A percentile compares a stretch with the other conserved stretches of the same genome.
These are phyloP conservation scores for Linepithema humile DNA, from an alignment of 1,140 invertebrate species.

Conservation along the genomic window DNA sequence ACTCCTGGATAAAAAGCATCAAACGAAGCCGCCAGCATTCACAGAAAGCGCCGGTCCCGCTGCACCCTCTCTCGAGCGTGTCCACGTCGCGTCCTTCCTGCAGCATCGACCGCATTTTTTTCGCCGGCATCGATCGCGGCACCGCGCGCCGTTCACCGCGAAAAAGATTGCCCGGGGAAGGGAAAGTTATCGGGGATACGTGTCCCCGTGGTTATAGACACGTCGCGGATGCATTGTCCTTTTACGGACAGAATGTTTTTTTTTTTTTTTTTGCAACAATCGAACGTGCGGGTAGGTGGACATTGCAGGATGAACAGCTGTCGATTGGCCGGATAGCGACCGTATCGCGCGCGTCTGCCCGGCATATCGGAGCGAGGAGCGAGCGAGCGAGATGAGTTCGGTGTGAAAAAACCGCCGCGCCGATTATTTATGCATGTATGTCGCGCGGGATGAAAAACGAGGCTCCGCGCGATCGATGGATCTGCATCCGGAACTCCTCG, in stretches of 20 bases:
- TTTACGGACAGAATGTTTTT: constrained; percentile 1
- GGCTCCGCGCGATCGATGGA: background rate
- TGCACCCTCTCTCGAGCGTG: constrained; percentile 70
- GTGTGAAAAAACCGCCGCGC: background rate
- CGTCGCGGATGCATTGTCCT: constrained; percentile 41
- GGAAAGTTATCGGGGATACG: constrained; percentile 57
- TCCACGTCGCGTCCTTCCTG: constrained; percentile 69
- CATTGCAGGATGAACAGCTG: constrained; percentile 26
- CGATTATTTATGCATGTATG: constrained; percentile 17
- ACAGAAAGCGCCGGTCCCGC: constrained; percentile 70
- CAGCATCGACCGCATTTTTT: constrained; percentile 74
- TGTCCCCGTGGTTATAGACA: constrained; percentile 38
- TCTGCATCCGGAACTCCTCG: background rate
- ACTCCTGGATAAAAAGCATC: constrained; percentile 75
- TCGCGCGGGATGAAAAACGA: constrained; percentile 27
- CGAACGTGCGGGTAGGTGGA: background rate
- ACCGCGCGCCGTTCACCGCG: constrained; percentile 47
- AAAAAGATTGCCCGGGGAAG: constrained; percentile 60
- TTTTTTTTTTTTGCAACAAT: constrained; percentile 6
- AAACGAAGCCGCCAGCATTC: constrained; percentile 76
- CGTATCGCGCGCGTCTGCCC: background rate
- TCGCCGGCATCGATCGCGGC: constrained; percentile 61
- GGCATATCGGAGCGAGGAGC: background rate
- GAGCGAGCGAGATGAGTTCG: background rate
- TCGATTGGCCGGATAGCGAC: background rate